Base-by-base conservation (phyloP, 2,888 invertebrate genomes). In the Endomychus coccineus region DNA sequence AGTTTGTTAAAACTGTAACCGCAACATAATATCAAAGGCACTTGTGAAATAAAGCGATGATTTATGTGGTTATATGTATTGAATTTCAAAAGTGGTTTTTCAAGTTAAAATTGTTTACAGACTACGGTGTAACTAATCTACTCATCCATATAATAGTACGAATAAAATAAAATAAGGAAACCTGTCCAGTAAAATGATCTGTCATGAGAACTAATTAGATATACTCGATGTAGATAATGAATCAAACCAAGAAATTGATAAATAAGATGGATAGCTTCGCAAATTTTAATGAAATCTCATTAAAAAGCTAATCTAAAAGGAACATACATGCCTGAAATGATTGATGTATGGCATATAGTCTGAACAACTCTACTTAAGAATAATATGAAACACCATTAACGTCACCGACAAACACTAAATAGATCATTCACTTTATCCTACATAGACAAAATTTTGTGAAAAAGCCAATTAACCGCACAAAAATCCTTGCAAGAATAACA, bases 221-320 rank as follows among this genome's bases (percentile, higher is more conserved):
- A 6, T 19, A 19, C 21, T n/a, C n/a, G n/a, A n/a, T n/a, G 21
- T 19, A 19, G 21, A 37, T 37, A 21, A 37, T 22, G 32, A 37
- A 32, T 32, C 28, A 16, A 32, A 32, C 21, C 37, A 40, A 43
- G 45, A 38, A 50, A 50, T 48, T 50, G 48, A 49, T 46, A 49
- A 41, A 47, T 33, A 50, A 52, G 53, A 52, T 51, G 50, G 47
- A 54, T 50, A 48, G 45, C 40, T 41, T 40, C 39, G 51, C 48
- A 33, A 50, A 51, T 48, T 52, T 50, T 48, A 51, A 51, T 49
- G 48, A 51, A 53, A 48, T 44, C 51, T 50, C 54, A 50, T 49
- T 52, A 51, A 52, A 49, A 52, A 46, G 41, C 46, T 39, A 49
- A 47, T 50, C 48, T 46, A 42, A 44, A 47, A 45, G 39, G 41